These are phyloP conservation scores for Idaea biselata DNA, from an alignment of 2,888 invertebrate species.

Conservation along the genomic window DNA sequence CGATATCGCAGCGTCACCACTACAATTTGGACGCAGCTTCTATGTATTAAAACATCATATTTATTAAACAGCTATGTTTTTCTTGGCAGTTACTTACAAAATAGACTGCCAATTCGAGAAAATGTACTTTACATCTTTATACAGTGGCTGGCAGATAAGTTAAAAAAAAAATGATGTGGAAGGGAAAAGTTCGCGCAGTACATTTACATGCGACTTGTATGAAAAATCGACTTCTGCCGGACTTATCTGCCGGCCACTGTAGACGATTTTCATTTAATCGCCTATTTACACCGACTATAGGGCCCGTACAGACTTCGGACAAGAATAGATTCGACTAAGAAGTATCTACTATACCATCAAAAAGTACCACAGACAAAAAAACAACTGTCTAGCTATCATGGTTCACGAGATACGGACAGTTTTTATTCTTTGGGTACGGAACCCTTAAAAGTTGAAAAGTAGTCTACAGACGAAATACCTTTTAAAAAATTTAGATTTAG, in stretches of 20 bases:
- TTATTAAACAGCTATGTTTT: conserved; percentile 23
- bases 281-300: conserved; percentile 48
- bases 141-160: too few species aligned
- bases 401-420: too few species aligned
- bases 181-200: too few species aligned
- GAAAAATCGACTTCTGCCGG: too few species aligned
- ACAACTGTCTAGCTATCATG: too few species aligned
- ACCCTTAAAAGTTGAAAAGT: too few species aligned
- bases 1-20: neutral
- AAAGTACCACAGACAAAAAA: neutral
- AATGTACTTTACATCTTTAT: conserved; percentile 30
- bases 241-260: too few species aligned
- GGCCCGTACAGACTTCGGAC: neutral
- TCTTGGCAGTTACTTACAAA: conserved; percentile 19
- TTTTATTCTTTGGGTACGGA: too few species aligned
- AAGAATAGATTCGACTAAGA: conserved; percentile 16
- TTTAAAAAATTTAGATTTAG: too few species aligned
- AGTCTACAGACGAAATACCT: too few species aligned
- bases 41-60: conserved; percentile 39
- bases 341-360: neutral
- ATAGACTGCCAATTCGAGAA: conserved; percentile 33
- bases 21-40: neutral
- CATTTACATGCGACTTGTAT: too few species aligned
- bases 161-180: too few species aligned
- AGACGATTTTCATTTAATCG: conserved; percentile 40